These are phyloP conservation scores for Hipparchia semele DNA, from an alignment of 2,888 invertebrate species.

Conservation along the genomic window DNA sequence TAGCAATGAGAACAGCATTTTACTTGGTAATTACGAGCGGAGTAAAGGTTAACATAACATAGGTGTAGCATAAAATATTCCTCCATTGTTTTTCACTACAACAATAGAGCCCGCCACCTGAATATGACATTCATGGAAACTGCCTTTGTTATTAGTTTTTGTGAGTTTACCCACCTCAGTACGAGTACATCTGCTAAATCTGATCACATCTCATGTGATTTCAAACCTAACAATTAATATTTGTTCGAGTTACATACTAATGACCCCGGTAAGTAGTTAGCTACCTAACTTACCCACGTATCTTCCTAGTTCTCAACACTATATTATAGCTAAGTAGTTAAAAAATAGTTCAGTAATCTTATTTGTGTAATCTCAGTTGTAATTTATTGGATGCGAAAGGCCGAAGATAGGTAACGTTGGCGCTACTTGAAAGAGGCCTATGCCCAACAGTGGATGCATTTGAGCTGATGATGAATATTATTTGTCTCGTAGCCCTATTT, in stretches of 20 bases:
- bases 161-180: background rate
- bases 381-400: too few relatives aligned
- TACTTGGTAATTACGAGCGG: slow-evolving; percentile 42
- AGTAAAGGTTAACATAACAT: slow-evolving; percentile 42
- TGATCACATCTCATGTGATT: background rate
- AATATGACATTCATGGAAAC: slow-evolving; percentile 27
- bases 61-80: slow-evolving; percentile 30
- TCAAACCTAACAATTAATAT: background rate
- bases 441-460: too few relatives aligned
- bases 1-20: slow-evolving; percentile 41
- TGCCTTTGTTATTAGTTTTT: slow-evolving; percentile 16
- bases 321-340: too few relatives aligned
- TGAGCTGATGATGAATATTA: too few relatives aligned
- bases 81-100: slow-evolving; percentile 33
- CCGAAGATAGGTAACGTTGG: too few relatives aligned
- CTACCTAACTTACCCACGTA: too few relatives aligned
- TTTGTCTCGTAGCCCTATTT: too few relatives aligned
- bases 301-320: too few relatives aligned
- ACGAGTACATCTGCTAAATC: background rate
- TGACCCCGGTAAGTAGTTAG: too few relatives aligned
- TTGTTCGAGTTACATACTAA: background rate
- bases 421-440: too few relatives aligned
- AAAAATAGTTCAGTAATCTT: too few relatives aligned
- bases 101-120: slow-evolving; percentile 34
- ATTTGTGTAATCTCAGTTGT: too few relatives aligned